Evolutionary conservation across 2,888 invertebrate species (phyloP), one percentile per base, ranked within the genome.

Genomic region (Camptogramma bilineatum): DNA sequence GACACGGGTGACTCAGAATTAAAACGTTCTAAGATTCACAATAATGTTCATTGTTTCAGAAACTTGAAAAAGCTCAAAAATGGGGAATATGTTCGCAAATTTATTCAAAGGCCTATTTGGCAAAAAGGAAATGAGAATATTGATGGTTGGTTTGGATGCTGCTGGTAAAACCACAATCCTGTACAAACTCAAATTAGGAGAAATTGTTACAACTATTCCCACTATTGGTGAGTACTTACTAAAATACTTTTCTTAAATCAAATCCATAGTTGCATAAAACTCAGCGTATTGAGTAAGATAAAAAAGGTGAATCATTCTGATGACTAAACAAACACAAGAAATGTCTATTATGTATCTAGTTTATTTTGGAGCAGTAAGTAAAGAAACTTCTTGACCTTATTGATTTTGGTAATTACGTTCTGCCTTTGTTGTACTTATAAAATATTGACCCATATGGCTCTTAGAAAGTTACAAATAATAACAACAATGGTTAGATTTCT

Each of bases 81-180:
- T 99, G 99, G 99, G 99, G 94, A 98, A 98, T 95, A 96, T 98
- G 94, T 98, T 99, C 94, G 96, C 97, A 86, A 98, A 97, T 94
- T 95, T 99, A 93, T 99, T 99, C 95, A 98, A 98, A 96, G 98
- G 99, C 95, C 97, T 99, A 81, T 99, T 99, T 94, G 99, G 99
- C 95, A 99, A 99, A 95, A 99, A 99, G 91, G 99, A 99, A 95
- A 99, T 99, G 99, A 97, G 99, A 95, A 99, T 99, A 96, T 95
- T 99, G 94, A 99, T 99, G 99, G 98, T 99, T 81, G 98, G 98
- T 90, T 95, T 99, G 89, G 99, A 99, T 95, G 99, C 99, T 86
- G 99, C 99, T 94, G 99, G 99, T 95, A 99, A 99, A 96, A 99
- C 99, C 88, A 99, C 99, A 94, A 99, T 99, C 94, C 95, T 99